phyloP scores from a whole-genome alignment of 2,888 invertebrate species.

The Cosmia trapezina region DNA sequence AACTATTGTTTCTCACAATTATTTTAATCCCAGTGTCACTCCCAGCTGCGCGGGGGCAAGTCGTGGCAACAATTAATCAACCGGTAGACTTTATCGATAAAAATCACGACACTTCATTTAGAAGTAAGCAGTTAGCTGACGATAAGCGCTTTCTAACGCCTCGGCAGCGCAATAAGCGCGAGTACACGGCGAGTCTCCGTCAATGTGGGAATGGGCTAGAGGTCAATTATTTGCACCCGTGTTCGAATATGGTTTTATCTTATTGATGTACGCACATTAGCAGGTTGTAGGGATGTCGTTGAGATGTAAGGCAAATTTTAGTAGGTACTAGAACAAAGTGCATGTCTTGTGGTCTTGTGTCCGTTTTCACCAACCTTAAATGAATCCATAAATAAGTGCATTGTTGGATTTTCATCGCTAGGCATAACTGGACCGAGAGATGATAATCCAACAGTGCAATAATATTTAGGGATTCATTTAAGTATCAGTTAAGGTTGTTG shows the following conservation, averaged over 20 bases:
- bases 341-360: not conserved
- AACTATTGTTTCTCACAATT: conserved; percentile 28
- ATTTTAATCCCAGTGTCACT: conserved; percentile 33
- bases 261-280: conserved; percentile 72
- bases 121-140: conserved; percentile 66
- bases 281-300: conserved; percentile 61
- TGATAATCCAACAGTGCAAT: no score
- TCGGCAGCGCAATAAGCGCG: conserved; percentile 56
- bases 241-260: conserved; percentile 69
- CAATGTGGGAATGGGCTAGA: conserved; percentile 83
- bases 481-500: no score
- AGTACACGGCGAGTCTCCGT: conserved; percentile 55
- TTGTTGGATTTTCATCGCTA: no score
- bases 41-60: conserved; percentile 44
- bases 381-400: no score
- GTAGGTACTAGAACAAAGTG: not conserved
- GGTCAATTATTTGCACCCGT: conserved; percentile 84
- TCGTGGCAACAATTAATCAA: conserved; percentile 78
- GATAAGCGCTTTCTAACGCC: conserved; percentile 86
- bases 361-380: no score
- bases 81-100: conserved; percentile 78
- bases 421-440: no score
- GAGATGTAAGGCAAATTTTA: not conserved
- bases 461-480: no score
- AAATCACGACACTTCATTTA: conserved; percentile 82